These are phyloP conservation scores for Hyperoodon ampullatus DNA, from an alignment of 2,113 vertebrate genomes.

Conservation along the genomic window DNA sequence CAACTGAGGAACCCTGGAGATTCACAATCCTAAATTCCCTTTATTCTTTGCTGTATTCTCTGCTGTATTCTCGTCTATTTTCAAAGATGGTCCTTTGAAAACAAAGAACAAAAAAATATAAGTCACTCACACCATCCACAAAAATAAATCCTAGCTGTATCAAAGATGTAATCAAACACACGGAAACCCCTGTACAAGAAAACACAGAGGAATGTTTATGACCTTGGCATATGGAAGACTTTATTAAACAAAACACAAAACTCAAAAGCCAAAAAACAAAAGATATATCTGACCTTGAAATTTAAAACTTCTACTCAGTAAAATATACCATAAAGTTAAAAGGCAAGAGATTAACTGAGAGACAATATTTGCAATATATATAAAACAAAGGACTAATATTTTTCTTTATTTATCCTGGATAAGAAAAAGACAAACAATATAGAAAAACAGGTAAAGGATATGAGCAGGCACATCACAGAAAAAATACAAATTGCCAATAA, in stretches of 20 bases:
- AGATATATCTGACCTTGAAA: neutral
- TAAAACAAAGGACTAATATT: neutral
- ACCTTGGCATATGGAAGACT: neutral
- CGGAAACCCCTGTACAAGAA: neutral
- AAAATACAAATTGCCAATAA: neutral
- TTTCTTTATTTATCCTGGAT: slow-evolving; percentile 16
- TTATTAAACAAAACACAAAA: slow-evolving; percentile 33
- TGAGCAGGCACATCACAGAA: neutral
- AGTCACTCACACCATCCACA: neutral
- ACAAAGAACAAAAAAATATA: neutral
- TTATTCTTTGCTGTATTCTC: neutral
- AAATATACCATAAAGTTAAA: neutral
- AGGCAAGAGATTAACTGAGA: neutral
- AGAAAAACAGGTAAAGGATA: neutral
- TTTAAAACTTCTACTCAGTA: neutral
- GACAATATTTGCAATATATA: slow-evolving; percentile 7
- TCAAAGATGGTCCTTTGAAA: neutral
- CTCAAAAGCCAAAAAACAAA: neutral
- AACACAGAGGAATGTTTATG: neutral
- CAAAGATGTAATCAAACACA: neutral
- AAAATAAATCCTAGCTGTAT: slow-evolving; percentile 21
- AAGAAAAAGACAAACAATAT: neutral
- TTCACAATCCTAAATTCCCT: neutral
- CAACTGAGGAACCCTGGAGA: neutral
- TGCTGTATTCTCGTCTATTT: neutral